Evolutionary conservation across 2,888 invertebrate genomes (phyloP), one percentile per base, ranked within the genome.

Genomic region (Villa cingulata): DNA sequence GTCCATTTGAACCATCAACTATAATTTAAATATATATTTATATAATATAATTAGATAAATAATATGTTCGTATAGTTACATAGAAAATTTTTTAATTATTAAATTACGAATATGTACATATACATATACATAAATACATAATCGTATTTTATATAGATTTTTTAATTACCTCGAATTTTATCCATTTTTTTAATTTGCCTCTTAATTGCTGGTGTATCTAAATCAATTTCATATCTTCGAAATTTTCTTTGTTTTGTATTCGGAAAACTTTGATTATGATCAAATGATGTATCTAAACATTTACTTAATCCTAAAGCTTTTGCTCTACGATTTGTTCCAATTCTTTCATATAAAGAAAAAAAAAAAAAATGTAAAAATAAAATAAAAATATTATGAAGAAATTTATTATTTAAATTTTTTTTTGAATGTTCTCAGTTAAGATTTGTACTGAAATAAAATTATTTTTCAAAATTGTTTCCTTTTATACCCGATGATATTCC

Each of bases 231-330:
- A 51, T 51, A 48, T 40, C 51, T 36, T 2, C 68, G 65, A 17
- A 45, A 36, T 27, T 58, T 64, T 10, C 29, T 27, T 34, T 41
- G 45, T 12, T 45, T 29, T 15, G 73, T 56, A 40, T 70, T 55
- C n/a, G 79, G 79, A 59, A 76, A 78, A 54, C 78, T 78, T 62
- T 79, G 79, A 63, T 79, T 79, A 18, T 69, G 71, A 59, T 78
- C 78, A 68, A 77, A 79, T 27, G 76, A 75, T 54, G 56, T 48
- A 23, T 51, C 39, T 9, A 50, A 37, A 29, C 48, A 47, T 41
- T 42, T 45, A 16, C 19, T 46, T 38, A 51, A 32, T 23, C 51
- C 51, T 10, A 49, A 48, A 14, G 46, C 49, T 51, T 48, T 49
- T 6, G 49, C 48, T 32, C 53, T 43, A 34, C 43, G 36, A 50